A percentile compares a stretch with the other conserved stretches of the same genome.
These are phyloP conservation scores for Hyla sarda DNA, from an alignment of 2,113 vertebrate genomes.

Conservation along the genomic window DNA sequence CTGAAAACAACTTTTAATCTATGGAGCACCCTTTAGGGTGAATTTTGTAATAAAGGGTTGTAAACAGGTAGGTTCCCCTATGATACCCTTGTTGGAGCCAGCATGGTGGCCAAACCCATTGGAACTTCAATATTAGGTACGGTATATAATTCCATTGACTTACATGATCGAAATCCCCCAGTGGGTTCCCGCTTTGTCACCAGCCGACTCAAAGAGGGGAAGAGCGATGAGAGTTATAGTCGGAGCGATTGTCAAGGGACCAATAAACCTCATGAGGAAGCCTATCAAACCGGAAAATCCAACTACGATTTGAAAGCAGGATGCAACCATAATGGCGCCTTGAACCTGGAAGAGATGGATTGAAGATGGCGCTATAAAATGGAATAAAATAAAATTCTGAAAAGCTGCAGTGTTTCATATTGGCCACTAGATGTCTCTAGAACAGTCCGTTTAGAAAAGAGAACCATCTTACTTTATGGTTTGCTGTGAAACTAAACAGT, in stretches of 20 bases:
- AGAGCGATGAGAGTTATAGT: conserved; percentile 91
- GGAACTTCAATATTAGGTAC: too few relatives aligned
- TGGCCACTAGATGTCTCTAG: neutral
- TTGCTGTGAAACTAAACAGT: neutral
- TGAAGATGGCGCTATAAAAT: neutral
- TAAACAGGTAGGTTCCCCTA: too few relatives aligned
- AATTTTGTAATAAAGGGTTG: too few relatives aligned
- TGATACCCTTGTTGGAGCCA: too few relatives aligned
- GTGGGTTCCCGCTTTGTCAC: conserved; percentile 84
- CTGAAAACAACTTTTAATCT: too few relatives aligned
- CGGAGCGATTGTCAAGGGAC: conserved; percentile 94
- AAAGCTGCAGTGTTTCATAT: neutral
- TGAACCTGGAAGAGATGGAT: conserved; percentile 77
- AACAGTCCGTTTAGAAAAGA: neutral
- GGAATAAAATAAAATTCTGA: neutral
- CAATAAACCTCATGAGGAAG: conserved; percentile 91
- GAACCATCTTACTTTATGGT: neutral
- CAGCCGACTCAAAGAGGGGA: conserved; percentile 87
- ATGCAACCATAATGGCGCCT: conserved; percentile 90
- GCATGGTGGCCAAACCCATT: too few relatives aligned
- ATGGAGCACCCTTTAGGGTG: too few relatives aligned
- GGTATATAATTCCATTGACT: conserved; percentile 67
- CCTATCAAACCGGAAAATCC: conserved; percentile 95
- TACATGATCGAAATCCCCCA: conserved; percentile 91
- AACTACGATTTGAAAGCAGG: conserved; percentile 89